Evolutionary conservation across 1,140 invertebrate genomes (phyloP).

Genomic region (Drosophila orosa): DNA sequence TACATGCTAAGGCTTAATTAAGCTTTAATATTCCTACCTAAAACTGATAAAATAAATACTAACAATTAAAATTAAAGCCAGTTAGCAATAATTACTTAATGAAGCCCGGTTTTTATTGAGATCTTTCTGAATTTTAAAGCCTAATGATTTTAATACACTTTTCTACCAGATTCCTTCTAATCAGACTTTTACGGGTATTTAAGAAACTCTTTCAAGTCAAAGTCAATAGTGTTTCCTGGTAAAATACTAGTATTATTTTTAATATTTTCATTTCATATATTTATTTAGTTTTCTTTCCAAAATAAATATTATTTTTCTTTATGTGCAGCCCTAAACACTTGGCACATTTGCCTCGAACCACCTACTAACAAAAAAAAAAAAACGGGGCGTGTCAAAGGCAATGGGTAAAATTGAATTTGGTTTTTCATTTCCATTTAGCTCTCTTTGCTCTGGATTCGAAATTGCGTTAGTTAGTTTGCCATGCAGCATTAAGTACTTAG

Average conservation of each 20-base stretch:
- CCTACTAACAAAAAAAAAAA: background rate
- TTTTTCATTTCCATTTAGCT: slow-evolving; percentile 66
- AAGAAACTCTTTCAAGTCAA: no score
- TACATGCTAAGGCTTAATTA: background rate
- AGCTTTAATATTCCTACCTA: background rate
- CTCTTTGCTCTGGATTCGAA: slow-evolving; percentile 31
- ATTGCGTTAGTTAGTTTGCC: slow-evolving; percentile 54
- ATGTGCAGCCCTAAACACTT: slow-evolving; percentile 52
- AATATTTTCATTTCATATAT: no score
- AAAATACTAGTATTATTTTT: background rate
- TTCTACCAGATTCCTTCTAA: no score
- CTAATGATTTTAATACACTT: no score
- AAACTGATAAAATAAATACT: background rate
- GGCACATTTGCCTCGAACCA: slow-evolving; percentile 60
- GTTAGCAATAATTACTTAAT: background rate
- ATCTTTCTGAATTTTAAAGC: no score
- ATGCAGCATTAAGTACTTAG: slow-evolving; percentile 44
- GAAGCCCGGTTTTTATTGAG: no score
- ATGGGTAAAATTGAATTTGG: slow-evolving; percentile 69
- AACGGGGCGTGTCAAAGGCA: slow-evolving; percentile 57
- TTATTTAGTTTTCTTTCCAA: background rate
- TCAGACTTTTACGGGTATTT: no score
- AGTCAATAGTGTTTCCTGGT: no score
- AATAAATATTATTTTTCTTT: background rate
- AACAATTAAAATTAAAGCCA: background rate